These are phyloP conservation scores for Chionodraco myersi DNA, from an alignment of 2,113 vertebrate genomes.

Conservation along the genomic window DNA sequence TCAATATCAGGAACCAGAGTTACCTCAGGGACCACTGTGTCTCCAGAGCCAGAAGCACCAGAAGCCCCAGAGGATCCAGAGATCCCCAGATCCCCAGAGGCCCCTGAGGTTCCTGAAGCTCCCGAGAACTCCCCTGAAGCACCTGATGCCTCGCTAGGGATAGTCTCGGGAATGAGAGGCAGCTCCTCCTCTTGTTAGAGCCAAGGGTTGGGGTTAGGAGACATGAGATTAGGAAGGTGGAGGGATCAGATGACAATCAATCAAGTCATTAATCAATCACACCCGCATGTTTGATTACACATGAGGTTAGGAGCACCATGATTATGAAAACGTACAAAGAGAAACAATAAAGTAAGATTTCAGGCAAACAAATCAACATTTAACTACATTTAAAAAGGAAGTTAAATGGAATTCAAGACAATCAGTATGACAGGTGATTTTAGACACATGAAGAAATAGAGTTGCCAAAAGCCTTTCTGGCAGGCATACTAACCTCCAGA, in stretches of 20 bases:
- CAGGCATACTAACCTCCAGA: slow-evolving; percentile 81
- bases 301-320: slow-evolving; percentile 43
- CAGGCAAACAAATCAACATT: slow-evolving; percentile 61
- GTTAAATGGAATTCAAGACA: slow-evolving; percentile 73
- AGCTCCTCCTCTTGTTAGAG: slow-evolving; percentile 84
- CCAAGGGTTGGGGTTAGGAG: slow-evolving; percentile 75
- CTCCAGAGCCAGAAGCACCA: slow-evolving; percentile 70
- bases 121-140: slow-evolving; percentile 76
- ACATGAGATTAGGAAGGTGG: slow-evolving; percentile 55
- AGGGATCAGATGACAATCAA: slow-evolving; percentile 59
- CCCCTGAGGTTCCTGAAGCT: slow-evolving; percentile 66
- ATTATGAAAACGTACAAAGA: slow-evolving; percentile 34
- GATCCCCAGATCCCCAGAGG: slow-evolving; percentile 62
- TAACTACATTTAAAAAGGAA: slow-evolving; percentile 67
- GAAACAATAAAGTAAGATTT: slow-evolving; percentile 29
- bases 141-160: slow-evolving; percentile 71
- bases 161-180: slow-evolving; percentile 52
- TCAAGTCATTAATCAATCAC: slow-evolving; percentile 51
- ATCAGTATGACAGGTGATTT: slow-evolving; percentile 25
- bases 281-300: slow-evolving; percentile 44
- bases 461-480: background rate
- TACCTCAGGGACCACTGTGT: slow-evolving; percentile 60
- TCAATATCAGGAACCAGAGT: slow-evolving; percentile 67
- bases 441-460: slow-evolving; percentile 2
- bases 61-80: slow-evolving; percentile 64